A percentile compares a stretch with the other conserved stretches of the same genome.
Conservation (phyloP, 1,140 invertebrate genomes). For the Copidosoma floridanum region DNA sequence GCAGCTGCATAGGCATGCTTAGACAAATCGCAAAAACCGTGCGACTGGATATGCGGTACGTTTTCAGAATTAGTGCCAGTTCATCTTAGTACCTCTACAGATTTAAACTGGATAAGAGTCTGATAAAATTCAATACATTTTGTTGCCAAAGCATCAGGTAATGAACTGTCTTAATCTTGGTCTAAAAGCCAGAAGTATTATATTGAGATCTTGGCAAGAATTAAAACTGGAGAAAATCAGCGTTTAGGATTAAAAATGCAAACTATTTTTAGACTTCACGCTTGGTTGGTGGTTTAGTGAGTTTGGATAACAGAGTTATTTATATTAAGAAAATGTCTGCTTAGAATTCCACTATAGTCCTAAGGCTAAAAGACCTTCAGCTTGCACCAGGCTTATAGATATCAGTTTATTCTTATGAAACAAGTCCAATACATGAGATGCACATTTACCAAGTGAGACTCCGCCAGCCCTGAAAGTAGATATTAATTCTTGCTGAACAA, state of each 20-base stretch:
- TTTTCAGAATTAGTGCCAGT: neutral
- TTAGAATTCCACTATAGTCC: neutral
- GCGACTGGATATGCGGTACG: neutral
- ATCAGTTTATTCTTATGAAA: neutral
- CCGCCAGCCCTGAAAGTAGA: neutral
- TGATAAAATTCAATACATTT: neutral
- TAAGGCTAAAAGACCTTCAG: neutral
- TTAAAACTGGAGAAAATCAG: too few relatives aligned
- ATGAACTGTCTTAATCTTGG: neutral
- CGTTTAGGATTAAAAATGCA: too few relatives aligned
- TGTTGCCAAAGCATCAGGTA: neutral
- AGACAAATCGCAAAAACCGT: conserved; percentile 3
- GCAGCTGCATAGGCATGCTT: neutral
- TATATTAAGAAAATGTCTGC: too few relatives aligned
- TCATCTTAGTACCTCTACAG: neutral
- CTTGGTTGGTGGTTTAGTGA: too few relatives aligned
- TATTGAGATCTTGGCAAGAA: neutral
- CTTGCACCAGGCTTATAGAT: neutral
- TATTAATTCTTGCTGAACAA: too few relatives aligned
- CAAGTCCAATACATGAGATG: neutral
- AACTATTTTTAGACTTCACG: too few relatives aligned
- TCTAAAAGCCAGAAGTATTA: neutral
- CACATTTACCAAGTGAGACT: neutral
- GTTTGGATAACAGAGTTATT: too few relatives aligned
- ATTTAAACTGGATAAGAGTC: neutral